phyloP scores from a whole-genome alignment of 2,888 invertebrate genomes.

The Agrotis exclamationis region DNA sequence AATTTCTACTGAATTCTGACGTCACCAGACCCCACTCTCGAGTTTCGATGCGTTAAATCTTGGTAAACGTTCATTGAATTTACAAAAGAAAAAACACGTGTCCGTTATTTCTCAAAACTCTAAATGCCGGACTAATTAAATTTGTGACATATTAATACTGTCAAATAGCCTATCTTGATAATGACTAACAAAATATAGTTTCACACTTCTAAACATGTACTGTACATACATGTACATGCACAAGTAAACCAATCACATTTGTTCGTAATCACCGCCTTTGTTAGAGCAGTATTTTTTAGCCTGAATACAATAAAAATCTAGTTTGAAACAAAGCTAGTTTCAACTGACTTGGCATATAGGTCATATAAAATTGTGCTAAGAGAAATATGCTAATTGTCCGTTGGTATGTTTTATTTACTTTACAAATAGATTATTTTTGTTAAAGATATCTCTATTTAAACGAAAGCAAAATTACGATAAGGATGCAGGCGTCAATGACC shows the following conservation, averaged over 20 bases:
- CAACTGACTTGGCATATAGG: conserved; percentile 64
- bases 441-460: not conserved
- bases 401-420: not conserved
- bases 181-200: too few species aligned
- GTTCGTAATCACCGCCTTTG: conserved; percentile 30
- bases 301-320: conserved; percentile 45
- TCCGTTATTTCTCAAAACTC: too few species aligned
- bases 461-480: not conserved
- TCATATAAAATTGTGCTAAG: conserved; percentile 35
- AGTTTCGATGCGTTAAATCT: too few species aligned
- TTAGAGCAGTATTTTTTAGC: conserved; percentile 26
- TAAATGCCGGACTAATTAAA: too few species aligned
- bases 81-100: too few species aligned
- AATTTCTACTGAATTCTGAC: too few species aligned
- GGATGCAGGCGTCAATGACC: too few species aligned
- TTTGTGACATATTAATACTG: too few species aligned
- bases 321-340: conserved; percentile 47
- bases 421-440: not conserved
- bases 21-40: too few species aligned
- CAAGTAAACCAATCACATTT: conserved; percentile 14
- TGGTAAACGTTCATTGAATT: too few species aligned
- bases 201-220: not conserved
- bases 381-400: conserved; percentile 30
- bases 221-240: too few species aligned
- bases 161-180: too few species aligned